Conservation (phyloP, 2,888 invertebrate genomes). For the Blera fallax region DNA sequence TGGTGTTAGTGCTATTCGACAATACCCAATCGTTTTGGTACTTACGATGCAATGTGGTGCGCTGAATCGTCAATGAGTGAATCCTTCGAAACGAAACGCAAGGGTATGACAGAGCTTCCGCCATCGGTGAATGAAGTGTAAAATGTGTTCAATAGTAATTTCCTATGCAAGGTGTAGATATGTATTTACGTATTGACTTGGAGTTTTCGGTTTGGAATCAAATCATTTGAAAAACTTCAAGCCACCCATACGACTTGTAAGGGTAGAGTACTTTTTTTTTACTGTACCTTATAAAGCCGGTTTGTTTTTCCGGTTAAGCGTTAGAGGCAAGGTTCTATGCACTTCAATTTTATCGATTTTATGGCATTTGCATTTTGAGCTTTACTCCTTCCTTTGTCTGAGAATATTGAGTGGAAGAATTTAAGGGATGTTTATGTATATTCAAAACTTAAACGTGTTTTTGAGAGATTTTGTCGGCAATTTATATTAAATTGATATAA, state of each 20-base stretch:
- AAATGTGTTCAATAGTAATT: slow-evolving; percentile 68
- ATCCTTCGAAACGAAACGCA: background rate
- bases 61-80: slow-evolving; percentile 60
- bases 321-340: background rate
- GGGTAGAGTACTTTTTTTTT: background rate
- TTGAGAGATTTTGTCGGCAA: background rate
- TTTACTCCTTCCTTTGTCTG: background rate
- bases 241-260: slow-evolving; percentile 27
- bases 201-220: slow-evolving; percentile 33
- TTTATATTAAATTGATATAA: background rate
- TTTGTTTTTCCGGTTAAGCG: background rate
- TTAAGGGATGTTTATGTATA: background rate
- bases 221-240: slow-evolving; percentile 54
- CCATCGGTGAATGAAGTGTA: slow-evolving; percentile 55
- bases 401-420: slow-evolving; percentile 4
- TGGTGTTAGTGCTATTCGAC: slow-evolving; percentile 25
- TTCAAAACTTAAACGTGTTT: background rate
- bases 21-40: slow-evolving; percentile 23
- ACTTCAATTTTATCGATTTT: slow-evolving; percentile 44
- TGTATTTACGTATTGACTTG: slow-evolving; percentile 8
- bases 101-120: slow-evolving; percentile 4
- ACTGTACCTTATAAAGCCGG: background rate
- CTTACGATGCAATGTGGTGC: slow-evolving; percentile 36
- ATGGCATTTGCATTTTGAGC: slow-evolving; percentile 30
- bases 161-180: slow-evolving; percentile 41